Conservation (phyloP, 1,140 invertebrate genomes). For the Stegodyphus mimosarum region DNA sequence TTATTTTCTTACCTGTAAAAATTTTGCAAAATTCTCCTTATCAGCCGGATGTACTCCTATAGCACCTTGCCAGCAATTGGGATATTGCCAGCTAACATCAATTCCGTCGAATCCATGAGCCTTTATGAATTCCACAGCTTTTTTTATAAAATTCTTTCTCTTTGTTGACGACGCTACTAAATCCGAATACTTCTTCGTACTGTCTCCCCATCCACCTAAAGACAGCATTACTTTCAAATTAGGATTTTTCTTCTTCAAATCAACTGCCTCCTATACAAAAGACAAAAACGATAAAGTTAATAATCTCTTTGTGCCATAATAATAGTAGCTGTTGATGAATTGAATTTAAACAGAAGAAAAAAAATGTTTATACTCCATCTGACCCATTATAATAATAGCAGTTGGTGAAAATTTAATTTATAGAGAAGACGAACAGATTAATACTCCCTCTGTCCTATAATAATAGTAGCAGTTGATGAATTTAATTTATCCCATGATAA, state of each 20-base stretch:
- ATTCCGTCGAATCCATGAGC: slow-evolving; percentile 94
- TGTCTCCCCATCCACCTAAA: slow-evolving; percentile 84
- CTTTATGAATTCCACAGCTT: slow-evolving; percentile 72
- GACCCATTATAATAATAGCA: no score
- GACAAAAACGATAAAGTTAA: no score
- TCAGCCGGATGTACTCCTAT: slow-evolving; percentile 71
- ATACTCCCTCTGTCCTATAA: no score
- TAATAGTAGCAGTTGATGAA: no score
- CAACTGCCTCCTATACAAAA: not conserved
- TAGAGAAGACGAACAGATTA: no score
- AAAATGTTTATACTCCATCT: no score
- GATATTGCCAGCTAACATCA: slow-evolving; percentile 96
- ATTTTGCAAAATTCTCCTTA: slow-evolving; percentile 79
- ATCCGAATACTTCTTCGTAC: slow-evolving; percentile 75
- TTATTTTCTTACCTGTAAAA: slow-evolving; percentile 75
- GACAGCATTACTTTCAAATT: slow-evolving; percentile 78
- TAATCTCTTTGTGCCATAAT: no score
- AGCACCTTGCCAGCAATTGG: slow-evolving; percentile 85
- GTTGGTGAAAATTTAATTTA: no score
- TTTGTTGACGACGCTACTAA: slow-evolving; percentile 74
- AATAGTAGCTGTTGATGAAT: no score
- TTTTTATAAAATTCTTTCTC: slow-evolving; percentile 79
- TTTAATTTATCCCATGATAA: no score
- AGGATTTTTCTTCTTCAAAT: slow-evolving; percentile 73
- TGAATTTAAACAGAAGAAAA: no score